phyloP scores from a whole-genome alignment of 2,888 invertebrate species.

The Cosmorhoe ocellata region DNA sequence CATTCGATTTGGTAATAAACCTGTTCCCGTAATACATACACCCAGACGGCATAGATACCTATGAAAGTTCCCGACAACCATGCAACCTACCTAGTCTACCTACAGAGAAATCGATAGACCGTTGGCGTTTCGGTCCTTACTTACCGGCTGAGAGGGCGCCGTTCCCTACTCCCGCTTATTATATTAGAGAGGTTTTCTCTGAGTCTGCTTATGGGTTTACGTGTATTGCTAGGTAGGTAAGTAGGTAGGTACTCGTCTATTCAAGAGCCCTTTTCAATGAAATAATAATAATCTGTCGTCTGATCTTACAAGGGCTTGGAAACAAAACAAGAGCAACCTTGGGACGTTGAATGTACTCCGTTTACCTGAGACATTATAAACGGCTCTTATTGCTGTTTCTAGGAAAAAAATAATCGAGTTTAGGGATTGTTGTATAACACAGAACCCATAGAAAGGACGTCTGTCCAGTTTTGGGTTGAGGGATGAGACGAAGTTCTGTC shows the following conservation, averaged over 20 bases:
- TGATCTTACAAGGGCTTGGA: slow-evolving; percentile 2
- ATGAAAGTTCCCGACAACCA: slow-evolving; percentile 21
- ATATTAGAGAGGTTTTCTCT: slow-evolving; percentile 15
- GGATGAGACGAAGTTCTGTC: too few relatives aligned
- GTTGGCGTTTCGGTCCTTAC: slow-evolving; percentile 16
- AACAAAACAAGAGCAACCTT: slow-evolving; percentile 8
- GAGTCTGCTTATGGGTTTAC: slow-evolving; percentile 8
- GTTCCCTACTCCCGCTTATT: slow-evolving; percentile 14
- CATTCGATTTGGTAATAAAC: not conserved
- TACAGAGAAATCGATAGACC: slow-evolving; percentile 25
- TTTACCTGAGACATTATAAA: slow-evolving; percentile 7
- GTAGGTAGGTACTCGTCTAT: not conserved
- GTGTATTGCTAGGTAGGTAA: not conserved
- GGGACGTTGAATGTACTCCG: not conserved
- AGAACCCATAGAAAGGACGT: too few relatives aligned
- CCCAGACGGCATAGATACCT: slow-evolving; percentile 15
- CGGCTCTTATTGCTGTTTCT: not conserved
- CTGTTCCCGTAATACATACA: slow-evolving; percentile 9
- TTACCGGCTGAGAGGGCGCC: slow-evolving; percentile 19
- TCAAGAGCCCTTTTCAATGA: slow-evolving; percentile 2
- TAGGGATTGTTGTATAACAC: too few relatives aligned
- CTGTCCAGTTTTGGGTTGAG: too few relatives aligned
- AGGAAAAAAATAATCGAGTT: not conserved
- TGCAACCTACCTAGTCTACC: slow-evolving; percentile 26
- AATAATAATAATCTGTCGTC: slow-evolving; percentile 10